Conservation (phyloP, 2,888 invertebrate species). For the Xestia xanthographa region DNA sequence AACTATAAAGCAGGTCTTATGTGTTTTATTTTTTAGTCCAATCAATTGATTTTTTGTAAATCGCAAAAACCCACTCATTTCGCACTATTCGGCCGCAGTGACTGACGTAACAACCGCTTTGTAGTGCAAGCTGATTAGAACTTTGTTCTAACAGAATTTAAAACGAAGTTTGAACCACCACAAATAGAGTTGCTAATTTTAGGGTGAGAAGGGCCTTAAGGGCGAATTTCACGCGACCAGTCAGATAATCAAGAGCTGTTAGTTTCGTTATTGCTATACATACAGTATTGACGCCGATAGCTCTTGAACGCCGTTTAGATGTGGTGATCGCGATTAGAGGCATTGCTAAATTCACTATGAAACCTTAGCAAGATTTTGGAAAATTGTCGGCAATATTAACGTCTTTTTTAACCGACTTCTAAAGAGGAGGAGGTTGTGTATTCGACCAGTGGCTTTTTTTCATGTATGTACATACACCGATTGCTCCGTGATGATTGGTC, state of each 20-base stretch:
- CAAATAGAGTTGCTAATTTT: no score
- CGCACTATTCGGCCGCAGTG: no score
- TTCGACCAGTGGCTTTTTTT: no score
- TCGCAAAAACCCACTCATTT: no score
- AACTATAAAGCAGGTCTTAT: no score
- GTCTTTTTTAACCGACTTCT: not conserved
- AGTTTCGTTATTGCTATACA: not conserved
- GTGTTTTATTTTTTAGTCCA: no score
- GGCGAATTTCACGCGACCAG: not conserved
- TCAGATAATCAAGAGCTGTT: not conserved
- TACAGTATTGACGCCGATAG: not conserved
- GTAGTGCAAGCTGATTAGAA: no score
- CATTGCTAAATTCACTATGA: not conserved
- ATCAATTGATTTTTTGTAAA: no score
- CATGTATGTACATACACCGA: not conserved
- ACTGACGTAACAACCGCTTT: no score
- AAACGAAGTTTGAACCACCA: no score
- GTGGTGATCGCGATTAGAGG: not conserved
- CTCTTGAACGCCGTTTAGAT: not conserved
- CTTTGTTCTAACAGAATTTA: no score
- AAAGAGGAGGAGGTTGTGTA: not conserved
- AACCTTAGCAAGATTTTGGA: not conserved
- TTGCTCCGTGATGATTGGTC: not conserved
- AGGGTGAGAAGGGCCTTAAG: no score
- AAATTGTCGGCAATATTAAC: not conserved